Conservation (phyloP, 2,888 invertebrate genomes). For the Drosophila robusta region DNA sequence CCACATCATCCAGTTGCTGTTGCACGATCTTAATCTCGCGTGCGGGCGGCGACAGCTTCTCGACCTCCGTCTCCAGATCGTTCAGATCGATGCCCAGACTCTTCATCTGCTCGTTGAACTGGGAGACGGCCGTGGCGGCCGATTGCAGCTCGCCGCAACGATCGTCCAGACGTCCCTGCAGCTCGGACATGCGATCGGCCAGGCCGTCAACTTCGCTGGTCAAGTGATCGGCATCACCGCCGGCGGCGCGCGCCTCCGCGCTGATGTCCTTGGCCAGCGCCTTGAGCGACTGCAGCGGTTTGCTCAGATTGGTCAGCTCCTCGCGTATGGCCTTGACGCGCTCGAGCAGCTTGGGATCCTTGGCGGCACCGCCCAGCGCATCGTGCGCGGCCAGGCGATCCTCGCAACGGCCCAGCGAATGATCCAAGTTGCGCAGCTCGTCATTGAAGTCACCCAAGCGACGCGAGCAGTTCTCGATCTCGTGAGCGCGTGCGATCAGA, state of each 20-base stretch:
- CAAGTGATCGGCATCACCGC: conserved; percentile 91
- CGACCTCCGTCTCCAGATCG: conserved; percentile 93
- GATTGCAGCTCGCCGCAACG: conserved; percentile 92
- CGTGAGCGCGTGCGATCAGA: conserved; percentile 84
- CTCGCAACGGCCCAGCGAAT: conserved; percentile 94
- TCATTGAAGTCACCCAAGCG: conserved; percentile 94
- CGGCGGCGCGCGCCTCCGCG: conserved; percentile 90
- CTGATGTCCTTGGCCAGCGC: conserved; percentile 90
- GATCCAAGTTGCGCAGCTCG: conserved; percentile 92
- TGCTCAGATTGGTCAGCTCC: conserved; percentile 91
- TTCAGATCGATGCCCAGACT: conserved; percentile 90
- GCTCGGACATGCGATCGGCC: conserved; percentile 90
- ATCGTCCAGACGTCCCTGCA: conserved; percentile 91
- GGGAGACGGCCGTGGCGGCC: conserved; percentile 93
- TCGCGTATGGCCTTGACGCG: conserved; percentile 93
- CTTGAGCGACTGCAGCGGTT: conserved; percentile 88
- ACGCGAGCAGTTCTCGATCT: conserved; percentile 91
- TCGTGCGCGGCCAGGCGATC: conserved; percentile 90
- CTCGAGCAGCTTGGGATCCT: conserved; percentile 93
- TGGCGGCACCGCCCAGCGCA: conserved; percentile 90
- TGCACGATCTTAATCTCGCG: conserved; percentile 94
- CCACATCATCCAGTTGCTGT: conserved; percentile 92
- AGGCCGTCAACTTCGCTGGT: conserved; percentile 92
- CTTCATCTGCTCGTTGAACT: conserved; percentile 95
- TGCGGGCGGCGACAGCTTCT: conserved; percentile 93